Conservation (phyloP, 1,140 invertebrate genomes). For the Leptinotarsa undecemlineata region DNA sequence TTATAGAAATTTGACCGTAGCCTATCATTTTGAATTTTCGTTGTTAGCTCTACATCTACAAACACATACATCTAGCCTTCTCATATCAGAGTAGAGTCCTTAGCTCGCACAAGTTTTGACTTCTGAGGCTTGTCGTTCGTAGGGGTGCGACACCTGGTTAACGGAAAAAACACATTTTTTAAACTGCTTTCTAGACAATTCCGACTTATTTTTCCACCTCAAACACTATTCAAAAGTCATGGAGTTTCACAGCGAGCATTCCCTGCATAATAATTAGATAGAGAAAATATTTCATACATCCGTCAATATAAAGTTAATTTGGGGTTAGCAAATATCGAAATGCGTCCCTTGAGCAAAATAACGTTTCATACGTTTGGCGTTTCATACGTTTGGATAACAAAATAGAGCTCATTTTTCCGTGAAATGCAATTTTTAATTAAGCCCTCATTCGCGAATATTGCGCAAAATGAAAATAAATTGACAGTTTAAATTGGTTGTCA, state of each 20-base stretch:
- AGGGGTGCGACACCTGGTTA: no score
- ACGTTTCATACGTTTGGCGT: background rate
- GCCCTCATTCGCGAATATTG: background rate
- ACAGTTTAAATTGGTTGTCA: background rate
- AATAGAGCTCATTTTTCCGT: background rate
- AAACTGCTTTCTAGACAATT: no score
- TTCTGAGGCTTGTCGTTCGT: no score
- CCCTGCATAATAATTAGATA: background rate
- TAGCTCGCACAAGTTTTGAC: no score
- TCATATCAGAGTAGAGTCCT: no score
- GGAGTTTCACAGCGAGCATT: background rate
- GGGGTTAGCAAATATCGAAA: background rate
- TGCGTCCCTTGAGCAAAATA: background rate
- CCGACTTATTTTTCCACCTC: no score
- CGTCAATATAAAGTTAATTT: slow-evolving; percentile 3
- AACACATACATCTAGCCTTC: no score
- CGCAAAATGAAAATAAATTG: background rate
- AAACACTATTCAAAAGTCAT: no score
- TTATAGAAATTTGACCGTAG: no score
- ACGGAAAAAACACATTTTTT: no score
- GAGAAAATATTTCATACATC: background rate
- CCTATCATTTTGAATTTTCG: no score
- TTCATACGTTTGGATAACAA: background rate
- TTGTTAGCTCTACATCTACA: no score
- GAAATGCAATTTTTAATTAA: slow-evolving; percentile 5